Base-by-base conservation (phyloP, 2,113 vertebrate species). In the Phyllostomus hastatus region DNA sequence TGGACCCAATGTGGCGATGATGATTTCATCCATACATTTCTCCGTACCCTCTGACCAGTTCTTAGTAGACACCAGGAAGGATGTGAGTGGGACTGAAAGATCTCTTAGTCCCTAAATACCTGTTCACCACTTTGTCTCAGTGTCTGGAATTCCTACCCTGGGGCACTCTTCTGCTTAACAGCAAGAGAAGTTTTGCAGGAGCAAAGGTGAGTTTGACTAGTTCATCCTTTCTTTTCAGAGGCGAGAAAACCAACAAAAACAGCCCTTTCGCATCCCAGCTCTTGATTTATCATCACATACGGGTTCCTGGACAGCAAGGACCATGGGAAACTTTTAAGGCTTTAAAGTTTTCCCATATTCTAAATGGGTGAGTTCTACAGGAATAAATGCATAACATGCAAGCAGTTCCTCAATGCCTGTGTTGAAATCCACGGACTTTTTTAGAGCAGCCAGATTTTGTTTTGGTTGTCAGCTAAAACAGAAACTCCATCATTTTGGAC, bases 381-480 rank as follows among this genome's bases (percentile, higher is more conserved):
- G 35, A 67, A 52, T 78, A 95, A 78, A 83, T 8, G 67, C 31
- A n/a, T 33, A 70, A 80, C 20, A 38, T 66, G n/a, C 12, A n/a
- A 66, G 22, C 41, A 67, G 15, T 78, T 66, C 96, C 48, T 95
- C 54, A 72, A 19, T 11, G 72, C 24, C 31, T 19, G 4, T 67
- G 19, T 76, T 84, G 43, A 96, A 94, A 50, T 85, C 4, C 17
- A 10, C 33, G 48, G 28, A 69, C 38, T 92, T 92, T 57, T 57
- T 95, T 79, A 46, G 88, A 76, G 50, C 48, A 81, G 95, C 85
- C 94, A 92, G 90, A 72, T 93, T 98, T 82, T 94, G 94, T 96
- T 96, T 95, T 64, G 85, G 54, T 94, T 98, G 95, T 96, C 94
- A 97, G 93, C 90, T 97, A 90, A 97, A 87, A 96, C 76, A 89